phyloP scores from a whole-genome alignment of 2,888 invertebrate species.

The Drosophila multiciliata region DNA sequence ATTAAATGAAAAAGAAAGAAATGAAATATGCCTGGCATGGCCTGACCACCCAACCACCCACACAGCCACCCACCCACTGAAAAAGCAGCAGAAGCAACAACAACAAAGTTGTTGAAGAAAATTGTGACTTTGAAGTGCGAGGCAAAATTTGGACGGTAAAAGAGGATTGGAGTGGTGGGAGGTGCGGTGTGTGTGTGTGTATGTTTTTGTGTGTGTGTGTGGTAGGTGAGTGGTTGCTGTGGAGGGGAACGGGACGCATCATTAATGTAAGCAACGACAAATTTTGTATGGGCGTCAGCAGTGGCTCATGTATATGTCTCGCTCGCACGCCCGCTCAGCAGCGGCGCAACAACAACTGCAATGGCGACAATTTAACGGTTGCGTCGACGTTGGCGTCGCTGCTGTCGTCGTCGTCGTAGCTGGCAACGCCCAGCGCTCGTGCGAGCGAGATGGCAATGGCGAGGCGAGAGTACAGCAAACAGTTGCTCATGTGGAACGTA shows the following conservation, averaged over 20 bases:
- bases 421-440: constrained; percentile 52
- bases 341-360: constrained; percentile 61
- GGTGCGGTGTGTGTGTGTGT: background rate
- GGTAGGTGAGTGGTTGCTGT: background rate
- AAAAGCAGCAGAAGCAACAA: constrained; percentile 18
- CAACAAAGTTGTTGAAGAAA: constrained; percentile 52
- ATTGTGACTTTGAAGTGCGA: constrained; percentile 72
- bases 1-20: constrained; percentile 20
- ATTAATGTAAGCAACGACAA: constrained; percentile 67
- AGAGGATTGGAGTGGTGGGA: background rate
- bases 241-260: constrained; percentile 21
- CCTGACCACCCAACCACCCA: background rate
- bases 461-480: constrained; percentile 8
- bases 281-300: constrained; percentile 9
- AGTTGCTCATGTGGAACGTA: constrained; percentile 39
- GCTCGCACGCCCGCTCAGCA: constrained; percentile 50
- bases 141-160: constrained; percentile 47
- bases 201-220: background rate
- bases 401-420: constrained; percentile 4
- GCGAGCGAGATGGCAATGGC: constrained; percentile 45
- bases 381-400: constrained; percentile 47
- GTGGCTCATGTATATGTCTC: constrained; percentile 38
- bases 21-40: constrained; percentile 38
- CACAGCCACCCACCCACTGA: constrained; percentile 2
- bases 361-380: constrained; percentile 74